Evolutionary conservation across 2,888 invertebrate species (phyloP).

Genomic region (Neoascia interrupta): DNA sequence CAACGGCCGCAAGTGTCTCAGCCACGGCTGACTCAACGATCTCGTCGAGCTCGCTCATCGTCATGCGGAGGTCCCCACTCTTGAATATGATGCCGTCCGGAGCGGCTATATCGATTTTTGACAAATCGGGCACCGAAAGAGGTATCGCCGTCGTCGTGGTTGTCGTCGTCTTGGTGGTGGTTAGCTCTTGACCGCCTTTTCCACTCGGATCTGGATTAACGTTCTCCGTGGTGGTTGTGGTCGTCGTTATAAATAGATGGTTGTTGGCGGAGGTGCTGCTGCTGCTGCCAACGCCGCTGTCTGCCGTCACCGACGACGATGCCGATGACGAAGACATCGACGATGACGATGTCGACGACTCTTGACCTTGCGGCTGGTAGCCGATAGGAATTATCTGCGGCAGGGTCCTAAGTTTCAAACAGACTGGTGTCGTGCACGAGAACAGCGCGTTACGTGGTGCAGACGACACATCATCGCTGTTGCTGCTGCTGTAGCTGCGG

Average conservation of each 20-base stretch:
- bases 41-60: conserved; percentile 67
- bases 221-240: conserved; percentile 66
- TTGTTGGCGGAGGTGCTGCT: conserved; percentile 24
- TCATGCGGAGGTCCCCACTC: conserved; percentile 56
- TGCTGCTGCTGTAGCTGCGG: conserved; percentile 46
- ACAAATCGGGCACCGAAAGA: conserved; percentile 75
- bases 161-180: conserved; percentile 59
- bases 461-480: conserved; percentile 36
- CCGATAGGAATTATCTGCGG: conserved; percentile 70
- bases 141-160: conserved; percentile 67
- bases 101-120: conserved; percentile 75
- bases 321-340: conserved; percentile 67
- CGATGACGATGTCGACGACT: conserved; percentile 62
- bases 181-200: conserved; percentile 62
- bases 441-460: conserved; percentile 79
- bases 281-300: conserved; percentile 21
- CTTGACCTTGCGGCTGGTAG: conserved; percentile 56
- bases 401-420: conserved; percentile 68
- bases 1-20: conserved; percentile 72
- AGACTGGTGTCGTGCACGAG: conserved; percentile 72
- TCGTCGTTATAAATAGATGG: conserved; percentile 58
- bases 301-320: conserved; percentile 71
- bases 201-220: conserved; percentile 64
- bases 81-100: conserved; percentile 71
- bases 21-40: conserved; percentile 71